Evolutionary conservation across 2,797 vertebrate genomes (phyloP).

Genomic region (Hydrocynus forskahlii): DNA sequence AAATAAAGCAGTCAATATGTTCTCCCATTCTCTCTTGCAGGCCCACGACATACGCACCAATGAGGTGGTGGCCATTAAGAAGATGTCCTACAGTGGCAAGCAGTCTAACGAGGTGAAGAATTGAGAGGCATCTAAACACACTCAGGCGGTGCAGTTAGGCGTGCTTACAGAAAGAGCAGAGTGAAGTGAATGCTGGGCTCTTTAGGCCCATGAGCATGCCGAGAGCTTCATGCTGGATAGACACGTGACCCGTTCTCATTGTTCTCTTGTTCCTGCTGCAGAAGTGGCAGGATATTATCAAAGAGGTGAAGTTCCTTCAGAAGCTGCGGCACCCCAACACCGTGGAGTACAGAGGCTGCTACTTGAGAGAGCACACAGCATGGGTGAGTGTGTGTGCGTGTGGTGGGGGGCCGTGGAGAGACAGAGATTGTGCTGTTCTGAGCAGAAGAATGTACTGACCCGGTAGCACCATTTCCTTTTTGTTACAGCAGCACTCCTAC

Average conservation of each 20-base stretch:
- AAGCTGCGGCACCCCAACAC: conserved; percentile 93
- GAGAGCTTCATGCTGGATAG: conserved; percentile 1
- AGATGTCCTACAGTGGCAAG: no score
- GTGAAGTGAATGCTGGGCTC: background rate
- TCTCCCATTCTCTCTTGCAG: no score
- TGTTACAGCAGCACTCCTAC: background rate
- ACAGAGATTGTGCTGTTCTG: conserved; percentile 20
- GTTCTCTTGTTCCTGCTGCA: conserved; percentile 61
- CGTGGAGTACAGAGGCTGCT: conserved; percentile 92
- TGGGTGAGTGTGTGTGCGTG: conserved; percentile 81
- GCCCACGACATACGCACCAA: no score
- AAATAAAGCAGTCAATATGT: no score
- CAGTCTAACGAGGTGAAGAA: conserved; percentile 34
- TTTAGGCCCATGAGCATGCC: background rate
- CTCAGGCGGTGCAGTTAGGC: background rate
- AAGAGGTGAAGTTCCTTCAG: conserved; percentile 93
- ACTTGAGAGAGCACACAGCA: conserved; percentile 92
- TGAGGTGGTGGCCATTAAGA: no score
- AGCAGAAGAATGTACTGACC: conserved; percentile 39
- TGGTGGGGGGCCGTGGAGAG: background rate
- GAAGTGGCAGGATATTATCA: conserved; percentile 97
- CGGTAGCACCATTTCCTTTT: conserved; percentile 33
- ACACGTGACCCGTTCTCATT: conserved; percentile 19
- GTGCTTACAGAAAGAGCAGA: background rate
- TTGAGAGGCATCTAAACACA: background rate